Evolutionary conservation across 64 coral and sea anemone genomes (phyloP), one percentile per base, ranked within the genome.

Genomic region (Pocillopora verrucosa): DNA sequence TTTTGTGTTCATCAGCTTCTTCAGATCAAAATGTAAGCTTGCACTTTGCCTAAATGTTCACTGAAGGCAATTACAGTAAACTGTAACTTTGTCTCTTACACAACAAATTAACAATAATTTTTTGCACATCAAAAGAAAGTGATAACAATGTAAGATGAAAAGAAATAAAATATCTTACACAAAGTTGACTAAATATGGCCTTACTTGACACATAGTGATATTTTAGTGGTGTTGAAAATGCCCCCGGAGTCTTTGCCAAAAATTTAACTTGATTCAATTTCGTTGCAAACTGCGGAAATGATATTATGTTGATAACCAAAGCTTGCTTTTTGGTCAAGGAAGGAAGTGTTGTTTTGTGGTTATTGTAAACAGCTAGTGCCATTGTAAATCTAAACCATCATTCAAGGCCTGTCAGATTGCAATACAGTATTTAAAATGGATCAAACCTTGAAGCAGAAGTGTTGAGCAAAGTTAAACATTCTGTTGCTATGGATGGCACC

Each of bases 401-500:
- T 65, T 16, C 13, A 36, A 17, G 80, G 41, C n/a, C 17, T 68
- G 16, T 30, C 30, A 68, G 24, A 22, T 68, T 68, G 24, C 17
- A 68, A 68, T 22, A 6, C 65, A n/a, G 11, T 22, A 10, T 20
- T 0, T 7, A 63, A 70, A 20, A 24, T 10, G 22, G 19, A 70
- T 24, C 11, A 24, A 22, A 70, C 25, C 20, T 70, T 22, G 19
- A 10, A 24, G 19, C 10, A 70, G 20, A 51, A 7, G 41, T 51
- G 19, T 77, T 10, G 20, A 77, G 4, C 16, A 20, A 70, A 56
- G 34, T 68, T 24, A 85, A 85, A 85, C 82, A 85, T 56, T 57
- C 10, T 85, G 82, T 85, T 85, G 82, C 82, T 72, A 72, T 72
- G 82, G 19, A 85, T 72, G 69, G 20, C 61, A 57, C 6, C 19